Conservation (phyloP, 2,888 invertebrate species). For the Hydrotaea cyrtoneurina region DNA sequence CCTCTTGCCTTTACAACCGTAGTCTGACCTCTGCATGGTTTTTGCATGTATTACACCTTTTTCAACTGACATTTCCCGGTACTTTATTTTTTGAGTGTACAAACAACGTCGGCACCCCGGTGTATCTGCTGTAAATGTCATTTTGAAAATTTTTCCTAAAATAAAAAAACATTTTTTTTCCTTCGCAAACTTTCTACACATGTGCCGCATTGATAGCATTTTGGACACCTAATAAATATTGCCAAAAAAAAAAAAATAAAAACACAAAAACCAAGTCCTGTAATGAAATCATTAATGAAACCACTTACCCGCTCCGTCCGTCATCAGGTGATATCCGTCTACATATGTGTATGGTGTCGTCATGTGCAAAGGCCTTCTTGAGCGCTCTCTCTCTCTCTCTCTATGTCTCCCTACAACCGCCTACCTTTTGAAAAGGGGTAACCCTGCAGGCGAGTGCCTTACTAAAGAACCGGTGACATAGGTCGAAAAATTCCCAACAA, state of each 20-base stretch:
- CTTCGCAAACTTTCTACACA: neutral
- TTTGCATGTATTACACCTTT: too few species aligned
- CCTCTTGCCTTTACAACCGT: too few species aligned
- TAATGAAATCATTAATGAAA: slow-evolving; percentile 57
- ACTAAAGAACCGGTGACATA: slow-evolving; percentile 50
- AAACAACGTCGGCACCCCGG: neutral
- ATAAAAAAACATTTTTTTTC: too few species aligned
- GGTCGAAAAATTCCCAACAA: slow-evolving; percentile 48
- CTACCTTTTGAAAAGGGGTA: neutral
- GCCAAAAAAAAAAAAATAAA: slow-evolving; percentile 37
- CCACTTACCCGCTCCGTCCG: neutral
- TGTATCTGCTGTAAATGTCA: neutral
- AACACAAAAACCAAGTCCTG: too few species aligned
- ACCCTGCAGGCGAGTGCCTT: slow-evolving; percentile 3
- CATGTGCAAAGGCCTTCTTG: neutral
- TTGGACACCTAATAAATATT: slow-evolving; percentile 61
- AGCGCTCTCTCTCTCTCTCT: neutral
- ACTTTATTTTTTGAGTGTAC: neutral
- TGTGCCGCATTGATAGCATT: slow-evolving; percentile 44
- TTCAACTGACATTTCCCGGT: too few species aligned
- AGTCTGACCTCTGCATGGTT: too few species aligned
- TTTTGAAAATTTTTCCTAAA: neutral
- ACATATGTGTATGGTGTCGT: neutral
- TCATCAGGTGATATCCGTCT: neutral
- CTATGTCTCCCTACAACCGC: too few species aligned